phyloP scores from a whole-genome alignment of 2,797 vertebrate species.

The Spheniscus humboldti region DNA sequence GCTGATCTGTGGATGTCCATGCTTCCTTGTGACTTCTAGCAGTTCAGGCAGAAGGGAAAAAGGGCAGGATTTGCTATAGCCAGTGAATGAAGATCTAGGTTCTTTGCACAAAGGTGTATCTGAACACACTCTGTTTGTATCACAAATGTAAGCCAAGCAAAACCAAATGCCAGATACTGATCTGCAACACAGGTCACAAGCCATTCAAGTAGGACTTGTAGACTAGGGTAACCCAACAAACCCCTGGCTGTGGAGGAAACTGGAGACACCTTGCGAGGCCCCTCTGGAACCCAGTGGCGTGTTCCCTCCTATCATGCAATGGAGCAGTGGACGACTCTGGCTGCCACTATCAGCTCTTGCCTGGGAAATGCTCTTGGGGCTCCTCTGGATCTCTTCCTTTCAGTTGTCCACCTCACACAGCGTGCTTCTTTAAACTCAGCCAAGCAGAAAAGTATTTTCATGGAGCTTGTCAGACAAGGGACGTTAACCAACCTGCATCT shows the following conservation, averaged over 20 bases:
- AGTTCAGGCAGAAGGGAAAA: not conserved
- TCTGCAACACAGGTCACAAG: not conserved
- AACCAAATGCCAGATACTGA: not conserved
- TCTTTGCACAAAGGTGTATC: not conserved
- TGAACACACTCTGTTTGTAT: not conserved
- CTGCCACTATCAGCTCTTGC: not conserved
- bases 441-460: not conserved
- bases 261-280: not conserved
- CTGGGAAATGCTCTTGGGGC: not conserved
- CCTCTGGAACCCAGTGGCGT: not conserved
- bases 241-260: not conserved
- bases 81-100: not conserved
- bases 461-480: not conserved
- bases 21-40: not conserved
- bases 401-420: not conserved
- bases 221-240: not conserved
- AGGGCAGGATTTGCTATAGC: accelerated
- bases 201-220: not conserved
- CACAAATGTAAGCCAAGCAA: not conserved
- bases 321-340: not conserved
- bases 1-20: not conserved
- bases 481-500: not conserved
- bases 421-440: not conserved
- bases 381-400: not conserved
- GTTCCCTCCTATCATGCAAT: not conserved